Evolutionary conservation across 2,888 invertebrate species (phyloP).

Genomic region (Diaprepes abbreviatus): DNA sequence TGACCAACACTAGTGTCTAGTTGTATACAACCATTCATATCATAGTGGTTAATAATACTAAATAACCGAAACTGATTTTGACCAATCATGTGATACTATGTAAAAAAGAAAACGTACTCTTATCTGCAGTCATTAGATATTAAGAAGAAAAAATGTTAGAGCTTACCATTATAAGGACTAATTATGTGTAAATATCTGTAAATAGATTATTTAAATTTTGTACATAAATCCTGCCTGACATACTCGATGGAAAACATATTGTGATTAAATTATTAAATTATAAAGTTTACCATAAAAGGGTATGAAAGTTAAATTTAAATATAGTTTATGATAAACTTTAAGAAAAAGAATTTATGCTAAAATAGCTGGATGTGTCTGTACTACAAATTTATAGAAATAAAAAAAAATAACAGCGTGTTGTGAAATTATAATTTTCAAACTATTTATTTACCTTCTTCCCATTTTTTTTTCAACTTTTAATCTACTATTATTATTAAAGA

Average conservation of each 20-base stretch:
- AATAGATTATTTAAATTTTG: conserved; percentile 6
- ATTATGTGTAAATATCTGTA: not conserved
- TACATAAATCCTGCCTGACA: conserved; percentile 10
- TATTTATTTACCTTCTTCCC: no score
- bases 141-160: not conserved
- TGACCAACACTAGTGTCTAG: not conserved
- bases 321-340: no score
- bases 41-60: conserved; percentile 9
- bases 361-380: no score
- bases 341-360: no score
- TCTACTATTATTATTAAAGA: no score
- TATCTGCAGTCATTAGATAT: not conserved
- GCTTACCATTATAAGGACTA: not conserved
- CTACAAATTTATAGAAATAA: no score
- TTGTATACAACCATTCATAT: conserved; percentile 12
- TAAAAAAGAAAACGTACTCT: conserved; percentile 4
- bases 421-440: no score
- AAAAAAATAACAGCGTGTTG: no score
- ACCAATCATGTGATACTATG: conserved; percentile 31
- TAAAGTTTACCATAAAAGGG: not conserved
- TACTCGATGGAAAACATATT: not conserved
- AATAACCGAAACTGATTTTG: conserved; percentile 6
- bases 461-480: no score
- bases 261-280: not conserved
- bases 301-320: no score